A percentile compares a stretch with the other conserved stretches of the same genome.
phyloP scores from a whole-genome alignment of 2,113 vertebrate genomes.

The Myotis davidii region DNA sequence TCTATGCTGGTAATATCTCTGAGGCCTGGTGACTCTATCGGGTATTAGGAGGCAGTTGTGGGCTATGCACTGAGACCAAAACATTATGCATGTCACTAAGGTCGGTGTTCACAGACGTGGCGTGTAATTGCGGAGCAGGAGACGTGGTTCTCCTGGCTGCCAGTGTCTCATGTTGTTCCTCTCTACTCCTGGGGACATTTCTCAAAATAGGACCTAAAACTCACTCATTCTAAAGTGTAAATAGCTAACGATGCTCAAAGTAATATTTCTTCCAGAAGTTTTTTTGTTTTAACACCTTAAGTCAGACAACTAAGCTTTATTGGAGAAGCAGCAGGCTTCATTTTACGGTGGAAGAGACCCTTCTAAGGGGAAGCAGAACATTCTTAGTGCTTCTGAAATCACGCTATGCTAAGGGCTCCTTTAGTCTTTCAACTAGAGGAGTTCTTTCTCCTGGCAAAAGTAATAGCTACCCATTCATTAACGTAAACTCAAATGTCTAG shows the following conservation, averaged over 20 bases:
- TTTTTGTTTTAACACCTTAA: constrained; percentile 56
- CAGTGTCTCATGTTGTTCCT: not conserved
- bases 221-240: constrained; percentile 57
- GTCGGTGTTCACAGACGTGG: not conserved
- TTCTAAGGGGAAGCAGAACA: not conserved
- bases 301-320: constrained; percentile 41
- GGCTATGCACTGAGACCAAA: not conserved
- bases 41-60: not conserved
- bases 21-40: not conserved
- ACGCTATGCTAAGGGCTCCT: not conserved
- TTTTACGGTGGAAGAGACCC: constrained; percentile 32
- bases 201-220: constrained; percentile 59
- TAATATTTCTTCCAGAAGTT: constrained; percentile 56
- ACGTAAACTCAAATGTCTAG: not conserved
- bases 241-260: constrained; percentile 41
- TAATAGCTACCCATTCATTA: not conserved
- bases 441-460: not conserved
- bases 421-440: not conserved
- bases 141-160: not conserved
- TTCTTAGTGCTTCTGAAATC: not conserved
- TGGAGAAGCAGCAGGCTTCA: constrained; percentile 37
- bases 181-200: constrained; percentile 45
- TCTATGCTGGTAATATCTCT: not conserved
- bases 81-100: not conserved
- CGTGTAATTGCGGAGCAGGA: not conserved